phyloP scores from a whole-genome alignment of 2,113 vertebrate genomes.

The Euleptes europaea region DNA sequence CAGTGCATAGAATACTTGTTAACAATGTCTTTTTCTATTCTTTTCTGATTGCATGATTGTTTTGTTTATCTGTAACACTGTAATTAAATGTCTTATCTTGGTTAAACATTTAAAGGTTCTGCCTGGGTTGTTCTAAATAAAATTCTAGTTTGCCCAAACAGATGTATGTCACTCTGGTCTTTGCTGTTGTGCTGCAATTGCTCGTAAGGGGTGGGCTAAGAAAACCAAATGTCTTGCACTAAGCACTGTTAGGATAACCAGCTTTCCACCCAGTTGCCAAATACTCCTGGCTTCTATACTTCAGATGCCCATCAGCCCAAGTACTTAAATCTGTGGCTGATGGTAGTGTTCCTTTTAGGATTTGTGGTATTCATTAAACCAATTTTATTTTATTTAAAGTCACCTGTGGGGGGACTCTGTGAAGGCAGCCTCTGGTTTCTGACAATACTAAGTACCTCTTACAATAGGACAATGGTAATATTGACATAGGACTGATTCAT shows the following conservation, averaged over 20 bases:
- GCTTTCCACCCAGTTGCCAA: not conserved
- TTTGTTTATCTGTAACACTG: not conserved
- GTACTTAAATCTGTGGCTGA: not conserved
- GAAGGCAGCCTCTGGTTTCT: not conserved
- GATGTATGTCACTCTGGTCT: not conserved
- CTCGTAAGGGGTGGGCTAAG: not conserved
- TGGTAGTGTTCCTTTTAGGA: not conserved
- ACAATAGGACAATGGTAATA: not conserved
- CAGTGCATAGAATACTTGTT: not conserved
- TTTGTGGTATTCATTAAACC: not conserved
- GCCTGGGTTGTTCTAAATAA: not conserved
- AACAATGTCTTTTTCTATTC: not conserved
- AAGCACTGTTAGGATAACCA: not conserved
- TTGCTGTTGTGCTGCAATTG: not conserved
- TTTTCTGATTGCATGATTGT: not conserved
- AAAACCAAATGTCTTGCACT: not conserved
- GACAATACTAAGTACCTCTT: not conserved
- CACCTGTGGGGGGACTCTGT: not conserved
- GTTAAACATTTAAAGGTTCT: not conserved
- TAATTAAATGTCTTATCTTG: not conserved
- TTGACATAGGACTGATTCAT: not conserved
- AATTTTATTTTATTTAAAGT: not conserved
- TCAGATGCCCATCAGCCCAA: not conserved
- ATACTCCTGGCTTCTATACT: not conserved
- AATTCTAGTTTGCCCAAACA: not conserved